Percentiles rank a stretch among this genome's conserved stretches.
These are phyloP conservation scores for Scaptomyza hsui DNA, from an alignment of 1,140 invertebrate species.

Conservation along the genomic window DNA sequence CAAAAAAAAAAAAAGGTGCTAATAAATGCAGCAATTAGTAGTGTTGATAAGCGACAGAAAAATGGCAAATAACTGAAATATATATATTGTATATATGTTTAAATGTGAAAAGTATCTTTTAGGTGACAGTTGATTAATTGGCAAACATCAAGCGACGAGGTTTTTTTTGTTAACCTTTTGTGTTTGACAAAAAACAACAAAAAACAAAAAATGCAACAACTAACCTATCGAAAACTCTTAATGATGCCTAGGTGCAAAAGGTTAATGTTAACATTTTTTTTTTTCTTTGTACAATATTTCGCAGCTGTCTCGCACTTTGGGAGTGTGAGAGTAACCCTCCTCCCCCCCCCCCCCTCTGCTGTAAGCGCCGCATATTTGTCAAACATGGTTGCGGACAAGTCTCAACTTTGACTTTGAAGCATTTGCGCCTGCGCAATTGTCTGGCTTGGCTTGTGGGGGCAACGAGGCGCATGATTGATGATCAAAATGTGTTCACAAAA, in stretches of 20 bases:
- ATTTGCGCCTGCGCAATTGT: slow-evolving; percentile 61
- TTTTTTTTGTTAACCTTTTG: slow-evolving; percentile 10
- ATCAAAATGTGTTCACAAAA: slow-evolving; percentile 49
- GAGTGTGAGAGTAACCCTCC: not conserved
- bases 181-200: not conserved
- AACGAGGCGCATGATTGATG: slow-evolving; percentile 58
- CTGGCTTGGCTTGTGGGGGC: not conserved
- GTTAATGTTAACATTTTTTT: slow-evolving; percentile 55
- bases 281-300: slow-evolving; percentile 41
- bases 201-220: not conserved
- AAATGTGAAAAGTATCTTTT: not conserved
- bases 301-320: slow-evolving; percentile 10
- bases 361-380: slow-evolving; percentile 34
- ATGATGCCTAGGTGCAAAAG: slow-evolving; percentile 44
- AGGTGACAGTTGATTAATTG: slow-evolving; percentile 30
- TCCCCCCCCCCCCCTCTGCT: no score
- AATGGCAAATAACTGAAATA: not conserved
- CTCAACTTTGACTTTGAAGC: slow-evolving; percentile 38
- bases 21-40: not conserved
- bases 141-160: slow-evolving; percentile 8
- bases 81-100: not conserved
- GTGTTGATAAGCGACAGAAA: not conserved
- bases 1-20: not conserved
- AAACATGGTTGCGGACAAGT: slow-evolving; percentile 20
- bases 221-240: slow-evolving; percentile 8